Evolutionary conservation across 92 coral and sea anemone genomes (phyloP).

Genomic region (Phenganax subtilis): DNA sequence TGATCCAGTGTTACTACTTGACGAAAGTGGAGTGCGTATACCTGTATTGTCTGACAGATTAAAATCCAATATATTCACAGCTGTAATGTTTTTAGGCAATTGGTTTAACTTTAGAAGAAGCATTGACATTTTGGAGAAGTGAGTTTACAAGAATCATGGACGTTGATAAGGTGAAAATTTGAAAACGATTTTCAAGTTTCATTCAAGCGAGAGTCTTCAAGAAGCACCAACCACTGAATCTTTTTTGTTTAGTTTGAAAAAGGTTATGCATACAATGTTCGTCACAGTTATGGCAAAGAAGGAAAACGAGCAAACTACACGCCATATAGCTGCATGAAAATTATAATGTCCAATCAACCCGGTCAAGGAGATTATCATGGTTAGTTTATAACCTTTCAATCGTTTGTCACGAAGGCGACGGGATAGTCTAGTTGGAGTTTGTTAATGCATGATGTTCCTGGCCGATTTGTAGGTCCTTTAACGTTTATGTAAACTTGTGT

Average conservation of each 20-base stretch:
- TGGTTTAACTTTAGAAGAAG: conserved; percentile 85
- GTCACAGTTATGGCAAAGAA: conserved; percentile 94
- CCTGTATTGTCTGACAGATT: too few species aligned
- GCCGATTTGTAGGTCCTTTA: too few species aligned
- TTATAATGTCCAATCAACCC: conserved; percentile 87
- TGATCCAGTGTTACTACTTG: too few species aligned
- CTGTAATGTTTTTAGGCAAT: conserved; percentile 58
- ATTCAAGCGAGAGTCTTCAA: too few species aligned
- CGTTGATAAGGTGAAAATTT: conserved; percentile 69
- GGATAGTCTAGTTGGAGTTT: too few species aligned
- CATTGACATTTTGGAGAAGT: conserved; percentile 85
- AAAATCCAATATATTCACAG: too few species aligned
- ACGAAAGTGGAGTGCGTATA: too few species aligned
- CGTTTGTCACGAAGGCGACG: too few species aligned
- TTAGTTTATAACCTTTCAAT: background rate
- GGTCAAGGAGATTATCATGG: conserved; percentile 96
- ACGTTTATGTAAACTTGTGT: too few species aligned
- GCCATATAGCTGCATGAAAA: conserved; percentile 95
- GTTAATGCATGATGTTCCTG: too few species aligned
- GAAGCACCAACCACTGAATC: background rate
- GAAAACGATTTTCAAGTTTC: too few species aligned
- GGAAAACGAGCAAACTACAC: conserved; percentile 93
- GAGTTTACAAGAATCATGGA: conserved; percentile 92
- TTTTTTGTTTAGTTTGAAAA: conserved; percentile 76
- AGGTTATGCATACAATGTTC: conserved; percentile 86